Evolutionary conservation across 2,888 invertebrate genomes (phyloP).

Genomic region (Ophion costatus): DNA sequence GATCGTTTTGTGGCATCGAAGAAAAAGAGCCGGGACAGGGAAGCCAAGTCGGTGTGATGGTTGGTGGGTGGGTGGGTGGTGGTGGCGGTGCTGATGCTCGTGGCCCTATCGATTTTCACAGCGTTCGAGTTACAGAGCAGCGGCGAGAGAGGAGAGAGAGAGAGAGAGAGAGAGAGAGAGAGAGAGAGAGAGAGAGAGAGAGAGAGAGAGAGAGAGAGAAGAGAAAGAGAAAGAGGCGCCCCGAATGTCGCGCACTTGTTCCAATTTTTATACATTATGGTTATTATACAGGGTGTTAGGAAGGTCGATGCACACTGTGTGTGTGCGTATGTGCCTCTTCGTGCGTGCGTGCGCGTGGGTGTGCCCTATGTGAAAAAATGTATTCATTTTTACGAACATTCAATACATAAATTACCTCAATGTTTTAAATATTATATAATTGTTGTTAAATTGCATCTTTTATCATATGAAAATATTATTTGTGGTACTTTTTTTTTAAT

Average conservation of each 20-base stretch:
- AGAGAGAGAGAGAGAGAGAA: too few species aligned
- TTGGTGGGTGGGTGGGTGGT: constrained; percentile 5
- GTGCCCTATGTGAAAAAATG: too few species aligned
- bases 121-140: constrained; percentile 65
- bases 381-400: too few species aligned
- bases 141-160: constrained; percentile 46
- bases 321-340: too few species aligned
- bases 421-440: too few species aligned
- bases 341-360: too few species aligned
- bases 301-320: too few species aligned
- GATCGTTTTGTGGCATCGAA: neutral
- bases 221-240: constrained; percentile 44
- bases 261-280: constrained; percentile 57
- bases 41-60: constrained; percentile 63
- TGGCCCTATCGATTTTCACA: constrained; percentile 68
- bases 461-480: too few species aligned
- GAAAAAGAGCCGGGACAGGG: constrained; percentile 42
- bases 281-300: neutral
- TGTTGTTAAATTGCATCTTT: too few species aligned
- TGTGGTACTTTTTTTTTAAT: too few species aligned
- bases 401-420: too few species aligned
- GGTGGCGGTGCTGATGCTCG: constrained; percentile 34
- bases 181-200: constrained; percentile 41
- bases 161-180: constrained; percentile 48
- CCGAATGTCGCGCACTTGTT: constrained; percentile 61